These are phyloP conservation scores for Panonychus citri DNA, from an alignment of 1,140 invertebrate species.

Conservation along the genomic window DNA sequence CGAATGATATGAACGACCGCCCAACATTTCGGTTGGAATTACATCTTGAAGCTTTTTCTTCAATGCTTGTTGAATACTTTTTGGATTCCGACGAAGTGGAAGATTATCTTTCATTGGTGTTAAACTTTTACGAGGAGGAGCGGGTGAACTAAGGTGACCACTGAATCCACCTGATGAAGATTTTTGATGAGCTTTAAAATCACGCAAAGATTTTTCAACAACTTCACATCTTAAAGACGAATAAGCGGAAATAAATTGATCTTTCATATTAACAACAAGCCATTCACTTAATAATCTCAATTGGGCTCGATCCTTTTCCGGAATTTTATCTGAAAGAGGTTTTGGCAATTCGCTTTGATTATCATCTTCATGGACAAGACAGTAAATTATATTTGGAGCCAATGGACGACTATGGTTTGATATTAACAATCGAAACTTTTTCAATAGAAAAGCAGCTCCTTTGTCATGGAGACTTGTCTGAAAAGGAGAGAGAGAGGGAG, in stretches of 20 bases:
- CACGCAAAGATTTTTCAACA: conserved; percentile 45
- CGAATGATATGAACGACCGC: background rate
- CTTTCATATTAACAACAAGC: conserved; percentile 49
- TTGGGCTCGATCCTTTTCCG: conserved; percentile 37
- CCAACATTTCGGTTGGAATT: background rate
- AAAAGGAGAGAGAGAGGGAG: conserved; percentile 16
- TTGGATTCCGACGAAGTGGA: background rate
- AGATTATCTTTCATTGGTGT: background rate
- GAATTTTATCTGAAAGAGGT: conserved; percentile 20
- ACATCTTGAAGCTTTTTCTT: conserved; percentile 11
- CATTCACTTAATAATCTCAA: conserved; percentile 56
- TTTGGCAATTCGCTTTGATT: background rate
- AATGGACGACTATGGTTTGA: conserved; percentile 62
- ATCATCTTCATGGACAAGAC: conserved; percentile 34
- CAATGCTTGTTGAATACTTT: conserved; percentile 8
- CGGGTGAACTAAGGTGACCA: background rate
- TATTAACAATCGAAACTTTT: conserved; percentile 64
- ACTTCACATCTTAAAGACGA: conserved; percentile 46
- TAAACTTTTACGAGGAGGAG: conserved; percentile 1
- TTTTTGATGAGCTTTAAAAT: conserved; percentile 45
- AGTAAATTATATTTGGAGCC: conserved; percentile 54
- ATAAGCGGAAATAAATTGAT: conserved; percentile 57
- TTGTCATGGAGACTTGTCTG: conserved; percentile 44
- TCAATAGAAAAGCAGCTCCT: conserved; percentile 47
- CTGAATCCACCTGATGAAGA: conserved; percentile 20